Percentiles rank a stretch among this genome's conserved stretches.
Evolutionary conservation across 2,797 vertebrate genomes (phyloP).

Genomic region (Enteromius mattozi): DNA sequence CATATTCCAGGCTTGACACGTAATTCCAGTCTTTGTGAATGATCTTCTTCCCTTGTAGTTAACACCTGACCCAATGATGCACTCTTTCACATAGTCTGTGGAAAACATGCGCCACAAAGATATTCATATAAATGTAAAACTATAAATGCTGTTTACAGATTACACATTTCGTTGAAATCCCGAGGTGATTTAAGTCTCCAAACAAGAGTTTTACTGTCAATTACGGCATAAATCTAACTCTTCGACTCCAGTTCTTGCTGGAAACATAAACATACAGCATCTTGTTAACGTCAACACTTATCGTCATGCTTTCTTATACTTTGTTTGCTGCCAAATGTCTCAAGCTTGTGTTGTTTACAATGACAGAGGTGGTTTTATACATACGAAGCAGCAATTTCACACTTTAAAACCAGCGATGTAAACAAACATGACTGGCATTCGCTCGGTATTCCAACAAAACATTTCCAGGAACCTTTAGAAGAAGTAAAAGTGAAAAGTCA

Average conservation of each 20-base stretch:
- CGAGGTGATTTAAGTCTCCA: conserved; percentile 21
- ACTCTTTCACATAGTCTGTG: conserved; percentile 92
- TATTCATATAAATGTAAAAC: conserved; percentile 33
- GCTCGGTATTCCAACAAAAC: background rate
- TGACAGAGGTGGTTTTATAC: conserved; percentile 24
- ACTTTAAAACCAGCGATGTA: conserved; percentile 15
- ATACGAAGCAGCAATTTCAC: conserved; percentile 29
- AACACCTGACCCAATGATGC: conserved; percentile 88
- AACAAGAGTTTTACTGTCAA: conserved; percentile 12
- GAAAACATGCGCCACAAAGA: conserved; percentile 32
- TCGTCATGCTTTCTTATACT: conserved; percentile 31
- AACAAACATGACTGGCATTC: conserved; percentile 21
- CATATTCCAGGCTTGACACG: conserved; percentile 94
- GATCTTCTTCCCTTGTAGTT: conserved; percentile 91
- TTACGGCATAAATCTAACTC: conserved; percentile 26
- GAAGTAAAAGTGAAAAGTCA: conserved; percentile 36
- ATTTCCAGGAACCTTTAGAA: conserved; percentile 28
- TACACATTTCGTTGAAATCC: conserved; percentile 20
- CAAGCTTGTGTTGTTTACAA: conserved; percentile 48
- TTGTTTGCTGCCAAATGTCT: conserved; percentile 40
- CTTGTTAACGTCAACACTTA: conserved; percentile 25
- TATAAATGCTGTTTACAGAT: conserved; percentile 38
- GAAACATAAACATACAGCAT: conserved; percentile 42
- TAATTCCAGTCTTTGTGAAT: conserved; percentile 90
- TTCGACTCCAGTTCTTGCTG: conserved; percentile 14